phyloP scores from a whole-genome alignment of 2,113 vertebrate species.

The Petrocephalus zakoni region DNA sequence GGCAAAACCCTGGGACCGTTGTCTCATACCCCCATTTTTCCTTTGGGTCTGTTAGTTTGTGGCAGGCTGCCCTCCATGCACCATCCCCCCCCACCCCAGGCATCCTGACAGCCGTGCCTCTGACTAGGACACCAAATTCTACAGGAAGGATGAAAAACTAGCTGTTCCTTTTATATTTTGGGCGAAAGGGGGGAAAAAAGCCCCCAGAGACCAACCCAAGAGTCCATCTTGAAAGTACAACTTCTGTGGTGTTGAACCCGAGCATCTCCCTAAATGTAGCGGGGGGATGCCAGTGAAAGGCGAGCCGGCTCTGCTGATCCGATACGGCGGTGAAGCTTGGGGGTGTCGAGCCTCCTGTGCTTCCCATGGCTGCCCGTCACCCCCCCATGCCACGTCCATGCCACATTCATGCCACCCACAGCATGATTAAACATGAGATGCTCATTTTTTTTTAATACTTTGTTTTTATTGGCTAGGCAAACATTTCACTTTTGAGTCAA shows the following conservation, averaged over 20 bases:
- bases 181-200: no score
- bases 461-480: background rate
- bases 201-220: no score
- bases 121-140: background rate
- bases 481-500: background rate
- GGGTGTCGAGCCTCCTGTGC: constrained; percentile 43
- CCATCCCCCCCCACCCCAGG: background rate
- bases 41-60: background rate
- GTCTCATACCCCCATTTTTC: background rate
- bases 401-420: background rate
- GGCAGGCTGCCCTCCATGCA: background rate
- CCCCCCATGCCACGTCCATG: no score
- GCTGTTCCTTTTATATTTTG: background rate
- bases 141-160: background rate
- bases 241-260: background rate
- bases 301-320: background rate
- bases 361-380: no score
- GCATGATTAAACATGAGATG: background rate
- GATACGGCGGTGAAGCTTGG: constrained; percentile 24
- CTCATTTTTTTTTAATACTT: background rate
- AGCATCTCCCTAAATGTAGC: background rate
- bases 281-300: background rate
- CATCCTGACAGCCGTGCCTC: background rate
- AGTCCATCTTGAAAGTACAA: no score
- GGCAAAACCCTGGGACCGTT: background rate